These are phyloP conservation scores for Acanthurus lineatus DNA, from an alignment of 2,797 vertebrate genomes.

Conservation along the genomic window DNA sequence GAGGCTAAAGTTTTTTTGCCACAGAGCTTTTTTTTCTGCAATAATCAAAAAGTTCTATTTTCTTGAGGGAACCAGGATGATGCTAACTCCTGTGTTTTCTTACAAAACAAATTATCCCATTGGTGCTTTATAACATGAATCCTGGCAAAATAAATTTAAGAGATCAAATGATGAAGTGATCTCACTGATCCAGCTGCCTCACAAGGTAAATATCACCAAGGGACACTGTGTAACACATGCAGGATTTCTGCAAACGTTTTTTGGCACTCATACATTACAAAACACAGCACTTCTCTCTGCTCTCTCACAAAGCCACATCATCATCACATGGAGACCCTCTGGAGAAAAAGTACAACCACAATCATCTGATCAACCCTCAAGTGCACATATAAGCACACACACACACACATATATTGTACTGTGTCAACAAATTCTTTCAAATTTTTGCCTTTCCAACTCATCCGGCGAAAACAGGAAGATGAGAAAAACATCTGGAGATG, in stretches of 20 bases:
- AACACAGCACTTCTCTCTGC: conserved; percentile 35
- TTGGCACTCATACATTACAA: conserved; percentile 15
- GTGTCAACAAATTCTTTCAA: conserved; percentile 47
- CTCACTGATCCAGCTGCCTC: too few species aligned
- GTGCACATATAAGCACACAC: conserved; percentile 37
- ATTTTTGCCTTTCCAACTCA: conserved; percentile 32
- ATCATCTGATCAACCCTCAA: conserved; percentile 75
- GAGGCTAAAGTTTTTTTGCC: too few species aligned
- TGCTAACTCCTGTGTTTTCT: too few species aligned
- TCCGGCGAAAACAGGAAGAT: conserved; percentile 40
- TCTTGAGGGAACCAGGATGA: too few species aligned
- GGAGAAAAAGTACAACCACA: conserved; percentile 48
- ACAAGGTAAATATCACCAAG: not conserved
- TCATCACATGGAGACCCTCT: conserved; percentile 71
- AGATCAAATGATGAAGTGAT: too few species aligned
- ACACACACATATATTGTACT: conserved; percentile 10
- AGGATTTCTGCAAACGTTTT: not conserved
- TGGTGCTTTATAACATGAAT: too few species aligned
- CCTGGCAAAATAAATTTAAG: too few species aligned
- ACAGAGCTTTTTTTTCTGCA: too few species aligned
- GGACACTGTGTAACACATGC: not conserved
- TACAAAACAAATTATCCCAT: too few species aligned
- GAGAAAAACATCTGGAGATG: conserved; percentile 38
- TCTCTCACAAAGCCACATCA: conserved; percentile 39
- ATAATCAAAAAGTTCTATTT: too few species aligned